A percentile compares a stretch with the other conserved stretches of the same genome.
Evolutionary conservation across 64 coral and sea anemone genomes (phyloP).

Genomic region (Pachyseris speciosa): DNA sequence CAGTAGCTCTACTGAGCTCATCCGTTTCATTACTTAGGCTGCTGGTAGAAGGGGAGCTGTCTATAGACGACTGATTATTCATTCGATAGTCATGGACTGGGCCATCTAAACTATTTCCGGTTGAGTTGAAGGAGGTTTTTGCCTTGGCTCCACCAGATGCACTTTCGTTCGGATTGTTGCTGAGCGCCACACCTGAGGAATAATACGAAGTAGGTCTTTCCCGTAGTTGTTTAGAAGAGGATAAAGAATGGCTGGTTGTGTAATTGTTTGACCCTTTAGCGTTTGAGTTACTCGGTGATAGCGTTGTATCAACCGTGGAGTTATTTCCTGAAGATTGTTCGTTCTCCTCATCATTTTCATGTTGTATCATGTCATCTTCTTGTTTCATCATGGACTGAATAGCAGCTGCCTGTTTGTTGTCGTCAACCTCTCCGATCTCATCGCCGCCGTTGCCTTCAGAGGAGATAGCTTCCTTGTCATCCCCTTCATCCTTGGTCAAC

Average conservation of each 20-base stretch:
- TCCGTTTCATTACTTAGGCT: background rate
- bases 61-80: background rate
- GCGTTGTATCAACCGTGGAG: no score
- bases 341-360: background rate
- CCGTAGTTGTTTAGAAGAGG: background rate
- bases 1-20: background rate
- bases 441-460: background rate
- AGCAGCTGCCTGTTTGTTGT: background rate
- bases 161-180: background rate
- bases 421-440: background rate
- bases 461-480: background rate
- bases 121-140: background rate
- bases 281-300: background rate
- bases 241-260: background rate
- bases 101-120: background rate
- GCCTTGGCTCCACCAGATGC: background rate
- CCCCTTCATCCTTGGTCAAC: conserved; percentile 4
- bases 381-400: conserved; percentile 48
- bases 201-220: background rate
- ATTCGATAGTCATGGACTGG: background rate
- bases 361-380: conserved; percentile 37
- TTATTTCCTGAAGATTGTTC: background rate
- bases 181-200: conserved; percentile 11
- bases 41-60: background rate
- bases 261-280: background rate